Base-by-base conservation (phyloP, 2,888 invertebrate species). In the Epinotia nisella region DNA sequence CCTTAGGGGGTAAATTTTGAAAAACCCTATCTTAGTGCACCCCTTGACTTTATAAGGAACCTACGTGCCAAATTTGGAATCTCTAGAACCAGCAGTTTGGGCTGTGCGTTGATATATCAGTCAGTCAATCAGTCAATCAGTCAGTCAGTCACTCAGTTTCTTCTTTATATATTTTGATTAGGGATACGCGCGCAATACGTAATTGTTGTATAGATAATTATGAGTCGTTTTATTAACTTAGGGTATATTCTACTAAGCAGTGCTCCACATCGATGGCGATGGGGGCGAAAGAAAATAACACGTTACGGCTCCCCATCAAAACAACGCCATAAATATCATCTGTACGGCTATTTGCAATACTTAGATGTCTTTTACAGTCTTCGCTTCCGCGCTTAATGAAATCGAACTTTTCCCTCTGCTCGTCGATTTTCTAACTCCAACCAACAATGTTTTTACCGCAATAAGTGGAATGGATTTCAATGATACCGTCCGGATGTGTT, bases 241-340 rank as follows among this genome's bases (percentile, higher is more conserved):
- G 9, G 39, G 3, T 39, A 39, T 35, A 65, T n/a, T 51, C 29
- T 29, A 19, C 4, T 39, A 7, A 49, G 24, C 61, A 29, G 61
- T 67, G n/a, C 49, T 67, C 49, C 45, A 45, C 55, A 19, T 13
- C 45, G 19, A 41, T 45, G 76, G 82, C 45, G 19, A 41, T 45
- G 76, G 82, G 81, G 78, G 81, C 74, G 74, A 78, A 78, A 77
- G 78, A 83, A 84, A 85, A 86, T 83, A 85, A 81, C 79, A 78
- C 81, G 79, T 76, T 81, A 81, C 81, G 79, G 78, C 76, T 72
- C 71, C 78, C 78, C 76, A 78, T 86, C 87, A 87, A 86, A 88
- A 87, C 86, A 88, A 81, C 81, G 77, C 83, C 83, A 88, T 87
- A 88, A 88, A 89, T 88, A 87, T 87, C 79, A 81, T 77, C 81